Evolutionary conservation across 2,888 invertebrate species (phyloP), one percentile per base, ranked within the genome.

Genomic region (Mesodorylaimus sp.): DNA sequence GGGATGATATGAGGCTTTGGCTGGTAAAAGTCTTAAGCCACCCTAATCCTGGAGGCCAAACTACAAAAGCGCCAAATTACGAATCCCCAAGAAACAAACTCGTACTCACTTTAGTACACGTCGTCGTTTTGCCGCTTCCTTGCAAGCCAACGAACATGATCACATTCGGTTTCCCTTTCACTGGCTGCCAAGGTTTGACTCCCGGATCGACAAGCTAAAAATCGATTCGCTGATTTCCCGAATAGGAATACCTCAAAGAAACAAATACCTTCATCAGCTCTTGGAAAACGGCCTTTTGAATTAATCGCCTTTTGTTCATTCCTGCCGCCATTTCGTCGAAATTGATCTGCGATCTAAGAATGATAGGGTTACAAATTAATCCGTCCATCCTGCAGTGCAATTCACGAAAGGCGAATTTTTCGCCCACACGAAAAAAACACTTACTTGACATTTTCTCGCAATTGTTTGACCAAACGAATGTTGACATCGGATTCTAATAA

Each of bases 121-220:
- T 93, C 25, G 97, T 97, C 0, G 97, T 99, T 75, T 99, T 97
- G 58, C 97, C 97, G 51, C 93, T 91, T 54, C 97, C 97, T 74
- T 97, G 97, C 13, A 97, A 77, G 62, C 97, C 97, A 48, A 97
- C 97, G 75, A 97, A 97, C 97, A 99, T 99, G 59, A 99, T 83
- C 23, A 97, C 76, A 70, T 97, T 99, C 42, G 84, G 79, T 64
- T 81, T 81, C 47, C 89, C 95, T 73, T 97, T 97, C 1, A 82
- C 74, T 42, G 97, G 97, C 64, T 85, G 84, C 73, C 84, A 93
- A 2, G 93, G 85, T 67, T 93, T 91, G 0, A 93, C 93, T 53
- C 86, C 89, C 24, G 97, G 95, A 73, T 97, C 95, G 46, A 97
- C 89, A 50, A 91, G 74, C 81, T 84, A 68, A 28, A 69, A 68